Evolutionary conservation across 2,797 vertebrate species (phyloP).

Genomic region (Platalea minor): DNA sequence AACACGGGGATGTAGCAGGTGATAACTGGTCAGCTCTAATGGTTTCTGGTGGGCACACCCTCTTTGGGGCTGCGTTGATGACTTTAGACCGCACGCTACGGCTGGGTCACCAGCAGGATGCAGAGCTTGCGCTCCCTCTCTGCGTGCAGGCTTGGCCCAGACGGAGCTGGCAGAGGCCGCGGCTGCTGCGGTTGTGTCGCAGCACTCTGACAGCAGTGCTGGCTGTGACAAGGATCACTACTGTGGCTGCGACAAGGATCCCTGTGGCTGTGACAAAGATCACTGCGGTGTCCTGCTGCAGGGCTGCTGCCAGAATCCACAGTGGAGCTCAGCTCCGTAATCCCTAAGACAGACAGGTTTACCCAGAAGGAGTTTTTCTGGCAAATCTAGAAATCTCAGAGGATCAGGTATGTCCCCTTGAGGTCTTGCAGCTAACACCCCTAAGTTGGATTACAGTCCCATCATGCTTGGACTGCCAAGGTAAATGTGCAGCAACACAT

Average conservation of each 20-base stretch:
- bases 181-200: accelerated
- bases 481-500: background rate
- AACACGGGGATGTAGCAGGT: accelerated
- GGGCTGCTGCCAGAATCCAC: background rate
- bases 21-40: background rate
- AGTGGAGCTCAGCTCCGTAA: background rate
- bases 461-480: background rate
- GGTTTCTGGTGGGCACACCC: background rate
- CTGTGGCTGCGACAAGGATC: background rate
- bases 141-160: accelerated
- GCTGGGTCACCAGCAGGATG: background rate
- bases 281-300: background rate
- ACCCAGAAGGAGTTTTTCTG: background rate
- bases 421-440: background rate
- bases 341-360: background rate
- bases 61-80: background rate
- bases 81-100: accelerated
- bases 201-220: background rate
- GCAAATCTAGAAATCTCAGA: background rate
- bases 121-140: background rate
- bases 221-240: background rate
- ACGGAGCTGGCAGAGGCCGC: background rate
- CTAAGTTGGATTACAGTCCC: background rate
- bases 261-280: background rate
- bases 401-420: background rate